Percentiles rank a stretch among this genome's conserved stretches.
Evolutionary conservation across 2,797 vertebrate genomes (phyloP).

Genomic region (Tragopan temminckii): DNA sequence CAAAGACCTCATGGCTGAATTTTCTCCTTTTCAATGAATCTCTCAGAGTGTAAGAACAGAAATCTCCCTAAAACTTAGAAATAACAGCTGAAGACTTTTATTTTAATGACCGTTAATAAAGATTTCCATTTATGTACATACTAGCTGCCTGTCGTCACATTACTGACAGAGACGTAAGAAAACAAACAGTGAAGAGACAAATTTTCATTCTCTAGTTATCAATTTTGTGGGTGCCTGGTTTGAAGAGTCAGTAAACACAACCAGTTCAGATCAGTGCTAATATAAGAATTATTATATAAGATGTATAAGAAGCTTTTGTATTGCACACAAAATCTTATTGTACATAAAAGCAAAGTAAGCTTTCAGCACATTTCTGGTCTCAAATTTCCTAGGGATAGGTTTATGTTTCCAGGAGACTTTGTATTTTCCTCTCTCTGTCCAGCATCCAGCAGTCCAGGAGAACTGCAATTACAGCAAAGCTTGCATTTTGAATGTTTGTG

Average conservation of each 20-base stretch:
- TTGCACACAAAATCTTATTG: background rate
- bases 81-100: background rate
- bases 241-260: background rate
- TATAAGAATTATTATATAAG: no score
- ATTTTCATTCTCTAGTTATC: background rate
- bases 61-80: background rate
- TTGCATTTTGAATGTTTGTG: background rate
- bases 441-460: background rate
- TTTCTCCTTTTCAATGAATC: background rate
- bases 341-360: background rate
- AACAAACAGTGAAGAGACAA: background rate
- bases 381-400: background rate
- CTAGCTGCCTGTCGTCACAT: background rate
- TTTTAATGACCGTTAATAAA: background rate
- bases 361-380: background rate
- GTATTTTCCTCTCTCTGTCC: background rate
- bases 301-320: background rate
- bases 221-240: background rate
- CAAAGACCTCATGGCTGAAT: background rate
- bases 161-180: background rate
- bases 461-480: background rate
- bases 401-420: no score
- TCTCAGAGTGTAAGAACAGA: background rate
- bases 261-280: background rate
- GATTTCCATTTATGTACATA: background rate